Base-by-base conservation (phyloP, 2,888 invertebrate genomes). In the Cheiracanthium punctorium region DNA sequence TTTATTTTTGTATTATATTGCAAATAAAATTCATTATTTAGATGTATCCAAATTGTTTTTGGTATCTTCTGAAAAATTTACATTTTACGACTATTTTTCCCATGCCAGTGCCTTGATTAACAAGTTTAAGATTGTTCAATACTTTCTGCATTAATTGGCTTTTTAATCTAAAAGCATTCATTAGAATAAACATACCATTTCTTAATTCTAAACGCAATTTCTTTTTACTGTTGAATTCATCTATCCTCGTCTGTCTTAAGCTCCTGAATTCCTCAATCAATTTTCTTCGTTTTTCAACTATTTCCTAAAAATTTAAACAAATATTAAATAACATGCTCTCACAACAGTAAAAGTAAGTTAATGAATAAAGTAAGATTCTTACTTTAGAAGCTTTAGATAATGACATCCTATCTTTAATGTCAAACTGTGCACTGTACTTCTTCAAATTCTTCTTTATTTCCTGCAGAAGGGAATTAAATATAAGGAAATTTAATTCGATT, bases 391-490 rank as follows among this genome's bases (percentile, higher is more conserved):
- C 98, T 91, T 96, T 96, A 88, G 95, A 96, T 92, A 96, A 94
- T 81, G 97, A 94, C 94, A 97, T 95, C 88, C 96, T 95, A 93
- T 99, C 99, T 93, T 99, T 98, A 91, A 96, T 95, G 92, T 99
- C 98, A 92, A 99, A 99, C 92, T 96, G 95, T 32, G 96, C 95
- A 91, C 97, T 97, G 93, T 97, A 98, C 91, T 97, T 98, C 94
- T 99, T 99, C 91, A 99, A 94, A 92, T 96, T 98, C 94, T 98
- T 99, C 93, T 96, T 97, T 89, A 98, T 96, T 52, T 99, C 98
- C 93, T 97, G 90, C 88, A 88, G 28, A 71, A 71, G 81, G n/a
- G n/a, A n/a, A n/a, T n/a, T n/a, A n/a, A n/a, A n/a, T n/a, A n/a
- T n/a, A n/a, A n/a, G n/a, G n/a, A n/a, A n/a, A n/a, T n/a, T n/a